A percentile compares a stretch with the other conserved stretches of the same genome.
phyloP scores from a whole-genome alignment of 2,113 vertebrate genomes.

The Gopherus evgoodei region DNA sequence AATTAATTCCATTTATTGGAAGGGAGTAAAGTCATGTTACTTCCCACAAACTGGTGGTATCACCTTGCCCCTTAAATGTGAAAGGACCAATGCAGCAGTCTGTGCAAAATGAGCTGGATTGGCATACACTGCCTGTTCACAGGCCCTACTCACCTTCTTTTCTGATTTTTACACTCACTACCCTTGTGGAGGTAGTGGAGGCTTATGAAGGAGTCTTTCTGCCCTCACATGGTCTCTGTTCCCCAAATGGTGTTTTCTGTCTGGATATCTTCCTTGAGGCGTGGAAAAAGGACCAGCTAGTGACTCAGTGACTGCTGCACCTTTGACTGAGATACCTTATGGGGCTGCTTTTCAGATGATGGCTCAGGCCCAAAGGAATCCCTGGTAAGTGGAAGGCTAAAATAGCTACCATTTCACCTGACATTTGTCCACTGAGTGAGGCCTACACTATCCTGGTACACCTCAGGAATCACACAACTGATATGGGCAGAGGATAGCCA shows the following conservation, averaged over 20 bases:
- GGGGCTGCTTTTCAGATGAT: not conserved
- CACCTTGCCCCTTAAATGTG: too few species aligned
- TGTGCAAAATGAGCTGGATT: not conserved
- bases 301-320: not conserved
- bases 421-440: too few species aligned
- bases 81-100: not conserved
- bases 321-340: not conserved
- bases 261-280: not conserved
- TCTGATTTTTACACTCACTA: not conserved
- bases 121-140: not conserved
- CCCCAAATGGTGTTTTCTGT: not conserved
- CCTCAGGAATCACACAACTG: too few species aligned
- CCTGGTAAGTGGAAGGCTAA: too few species aligned
- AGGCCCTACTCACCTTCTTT: not conserved
- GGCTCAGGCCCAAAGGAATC: too few species aligned
- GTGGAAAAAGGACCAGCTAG: not conserved
- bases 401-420: too few species aligned
- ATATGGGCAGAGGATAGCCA: too few species aligned
- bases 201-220: not conserved
- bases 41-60: too few species aligned
- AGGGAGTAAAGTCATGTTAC: too few species aligned
- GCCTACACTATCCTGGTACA: too few species aligned
- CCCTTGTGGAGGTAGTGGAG: not conserved
- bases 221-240: not conserved
- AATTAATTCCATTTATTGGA: too few species aligned